Conservation (phyloP, 2,888 invertebrate species). For the Trilocha varians region DNA sequence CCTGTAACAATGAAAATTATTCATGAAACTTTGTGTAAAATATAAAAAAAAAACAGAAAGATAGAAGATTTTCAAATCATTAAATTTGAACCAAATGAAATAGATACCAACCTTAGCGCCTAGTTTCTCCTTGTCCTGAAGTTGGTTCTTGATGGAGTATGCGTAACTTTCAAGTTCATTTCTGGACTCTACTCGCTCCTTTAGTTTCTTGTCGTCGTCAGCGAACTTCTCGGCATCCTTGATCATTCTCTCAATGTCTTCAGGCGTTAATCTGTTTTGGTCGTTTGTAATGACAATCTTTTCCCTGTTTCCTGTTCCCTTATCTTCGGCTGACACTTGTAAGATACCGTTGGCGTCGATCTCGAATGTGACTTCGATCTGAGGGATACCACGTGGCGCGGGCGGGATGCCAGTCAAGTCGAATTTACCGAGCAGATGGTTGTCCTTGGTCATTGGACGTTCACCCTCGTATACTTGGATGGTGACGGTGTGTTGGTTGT, state of each 20-base stretch:
- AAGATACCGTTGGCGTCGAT: slow-evolving; percentile 96
- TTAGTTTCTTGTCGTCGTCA: slow-evolving; percentile 97
- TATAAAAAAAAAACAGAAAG: not conserved
- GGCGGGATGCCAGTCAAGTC: slow-evolving; percentile 98
- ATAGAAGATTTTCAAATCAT: not conserved
- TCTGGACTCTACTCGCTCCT: slow-evolving; percentile 95
- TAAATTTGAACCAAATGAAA: not conserved
- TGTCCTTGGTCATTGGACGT: slow-evolving; percentile 99
- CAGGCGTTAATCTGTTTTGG: slow-evolving; percentile 96
- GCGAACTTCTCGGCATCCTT: slow-evolving; percentile 99
- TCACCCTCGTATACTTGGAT: slow-evolving; percentile 99
- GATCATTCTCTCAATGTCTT: slow-evolving; percentile 99
- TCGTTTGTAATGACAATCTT: slow-evolving; percentile 99
- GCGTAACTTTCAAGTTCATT: slow-evolving; percentile 98
- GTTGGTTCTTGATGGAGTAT: slow-evolving; percentile 97
- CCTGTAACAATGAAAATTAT: slow-evolving; percentile 22
- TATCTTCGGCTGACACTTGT: slow-evolving; percentile 98
- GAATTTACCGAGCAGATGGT: slow-evolving; percentile 98
- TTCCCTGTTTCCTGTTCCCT: slow-evolving; percentile 98
- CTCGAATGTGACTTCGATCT: slow-evolving; percentile 95
- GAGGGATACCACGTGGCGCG: slow-evolving; percentile 93
- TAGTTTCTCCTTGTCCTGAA: slow-evolving; percentile 96
- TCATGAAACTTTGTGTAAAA: not conserved
- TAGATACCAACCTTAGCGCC: slow-evolving; percentile 79
- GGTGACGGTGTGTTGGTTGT: slow-evolving; percentile 99